Evolutionary conservation across 2,888 invertebrate genomes (phyloP), one percentile per base, ranked within the genome.

Genomic region (Eilema depressum): DNA sequence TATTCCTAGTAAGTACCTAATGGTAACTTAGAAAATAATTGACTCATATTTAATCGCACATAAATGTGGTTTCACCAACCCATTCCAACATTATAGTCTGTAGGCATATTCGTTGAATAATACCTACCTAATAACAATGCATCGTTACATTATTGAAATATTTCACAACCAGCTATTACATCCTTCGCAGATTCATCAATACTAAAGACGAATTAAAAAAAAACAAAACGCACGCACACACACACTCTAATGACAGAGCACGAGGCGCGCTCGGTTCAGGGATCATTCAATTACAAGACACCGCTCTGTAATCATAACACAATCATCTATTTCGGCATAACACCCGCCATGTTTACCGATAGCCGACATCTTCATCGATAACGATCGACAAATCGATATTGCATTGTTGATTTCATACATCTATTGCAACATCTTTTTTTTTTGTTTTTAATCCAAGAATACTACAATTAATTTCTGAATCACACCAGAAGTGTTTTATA

Each of bases 251-350:
- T 92, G 85, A 90, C 85, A 89, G 91, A 73, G 72, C 71, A 66
- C 70, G 78, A 71, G 73, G 70, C 82, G 78, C 78, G 73, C 75
- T 80, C 80, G 79, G 75, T 81, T 80, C 77, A 80, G 78, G 79
- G 77, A 85, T 80, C 83, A 81, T 86, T 87, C 88, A 88, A 88
- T 88, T 88, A 87, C 75, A 71, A 71, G 61, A 66, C 71, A 75
- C 94, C 94, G 95, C 90, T 87, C 92, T 91, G 89, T 93, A 92
- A 95, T 95, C 93, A 92, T 87, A 86, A 87, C 83, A 88, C 91
- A 93, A 92, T 92, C 90, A 90, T 88, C 89, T 91, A 94, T 92
- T 91, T 88, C 86, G 87, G 84, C 79, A 83, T 85, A 82, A 85
- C 85, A 88, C 84, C 85, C 86, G 71, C 80, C 63, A 77, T 84